Evolutionary conservation across 1,140 invertebrate species (phyloP).

Genomic region (Polypedilum vanderplanki): DNA sequence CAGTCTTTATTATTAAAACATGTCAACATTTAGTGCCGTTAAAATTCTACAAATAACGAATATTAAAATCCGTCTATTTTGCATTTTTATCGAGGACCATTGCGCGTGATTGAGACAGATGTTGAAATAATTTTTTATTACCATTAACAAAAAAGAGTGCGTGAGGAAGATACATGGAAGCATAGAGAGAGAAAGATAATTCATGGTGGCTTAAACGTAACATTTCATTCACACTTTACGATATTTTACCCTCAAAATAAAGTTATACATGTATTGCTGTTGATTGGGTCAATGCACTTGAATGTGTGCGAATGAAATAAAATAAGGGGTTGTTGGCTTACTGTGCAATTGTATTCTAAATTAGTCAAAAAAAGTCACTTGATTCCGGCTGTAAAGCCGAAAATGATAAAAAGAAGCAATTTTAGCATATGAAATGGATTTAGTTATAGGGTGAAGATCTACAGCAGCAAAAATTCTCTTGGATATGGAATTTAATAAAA

Average conservation of each 20-base stretch:
- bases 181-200: neutral
- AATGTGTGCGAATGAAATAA: neutral
- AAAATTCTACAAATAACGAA: too few species aligned
- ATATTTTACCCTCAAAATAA: neutral
- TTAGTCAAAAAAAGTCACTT: too few species aligned
- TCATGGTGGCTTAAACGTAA: neutral
- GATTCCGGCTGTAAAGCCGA: too few species aligned
- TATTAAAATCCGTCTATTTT: neutral
- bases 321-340: constrained; percentile 2
- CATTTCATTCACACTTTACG: constrained; percentile 12
- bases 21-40: too few species aligned
- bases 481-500: too few species aligned
- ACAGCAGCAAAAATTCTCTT: too few species aligned
- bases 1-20: too few species aligned
- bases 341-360: too few species aligned
- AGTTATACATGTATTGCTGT: neutral
- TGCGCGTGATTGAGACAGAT: neutral
- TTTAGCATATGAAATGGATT: too few species aligned
- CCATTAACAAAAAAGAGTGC: constrained; percentile 24
- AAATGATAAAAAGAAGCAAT: too few species aligned
- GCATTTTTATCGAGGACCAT: neutral
- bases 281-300: constrained; percentile 25
- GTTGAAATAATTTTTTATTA: neutral
- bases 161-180: neutral
- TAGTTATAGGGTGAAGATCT: too few species aligned